These are phyloP conservation scores for Pipistrellus pygmaeus DNA, from an alignment of 2,797 vertebrate species.

Conservation along the genomic window DNA sequence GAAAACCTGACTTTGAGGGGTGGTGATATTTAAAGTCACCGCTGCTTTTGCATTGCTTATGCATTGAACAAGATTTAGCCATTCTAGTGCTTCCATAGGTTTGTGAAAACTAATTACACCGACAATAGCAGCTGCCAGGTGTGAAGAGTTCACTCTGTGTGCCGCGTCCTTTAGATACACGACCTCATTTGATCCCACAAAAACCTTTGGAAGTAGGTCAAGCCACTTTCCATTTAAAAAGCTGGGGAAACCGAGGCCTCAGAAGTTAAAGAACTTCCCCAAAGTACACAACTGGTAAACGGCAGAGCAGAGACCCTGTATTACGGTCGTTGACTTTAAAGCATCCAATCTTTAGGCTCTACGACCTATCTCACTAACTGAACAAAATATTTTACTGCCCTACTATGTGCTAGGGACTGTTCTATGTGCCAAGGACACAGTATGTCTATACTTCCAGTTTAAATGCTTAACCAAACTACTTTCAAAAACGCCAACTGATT, in stretches of 20 bases:
- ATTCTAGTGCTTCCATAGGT: not conserved
- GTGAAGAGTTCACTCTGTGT: not conserved
- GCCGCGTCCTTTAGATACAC: not conserved
- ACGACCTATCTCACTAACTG: not conserved
- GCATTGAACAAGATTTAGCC: not conserved
- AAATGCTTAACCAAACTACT: too few species aligned
- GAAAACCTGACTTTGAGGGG: not conserved
- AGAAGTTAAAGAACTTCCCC: not conserved
- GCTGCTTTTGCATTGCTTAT: slow-evolving; percentile 39
- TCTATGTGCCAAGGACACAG: not conserved
- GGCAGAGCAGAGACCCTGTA: not conserved
- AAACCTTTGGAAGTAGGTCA: not conserved
- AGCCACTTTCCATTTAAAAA: slow-evolving; percentile 43
- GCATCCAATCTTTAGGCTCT: not conserved
- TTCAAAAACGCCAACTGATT: too few species aligned
- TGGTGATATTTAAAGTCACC: slow-evolving; percentile 23
- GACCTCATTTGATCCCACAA: not conserved
- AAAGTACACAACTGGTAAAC: not conserved
- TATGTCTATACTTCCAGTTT: too few species aligned
- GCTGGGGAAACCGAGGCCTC: not conserved
- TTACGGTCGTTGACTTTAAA: not conserved
- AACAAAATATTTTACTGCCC: not conserved
- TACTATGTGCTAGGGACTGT: not conserved
- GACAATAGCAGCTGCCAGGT: not conserved
- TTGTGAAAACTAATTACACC: not conserved